Evolutionary conservation across 2,888 invertebrate genomes (phyloP).

Genomic region (Tiphia femorata): DNA sequence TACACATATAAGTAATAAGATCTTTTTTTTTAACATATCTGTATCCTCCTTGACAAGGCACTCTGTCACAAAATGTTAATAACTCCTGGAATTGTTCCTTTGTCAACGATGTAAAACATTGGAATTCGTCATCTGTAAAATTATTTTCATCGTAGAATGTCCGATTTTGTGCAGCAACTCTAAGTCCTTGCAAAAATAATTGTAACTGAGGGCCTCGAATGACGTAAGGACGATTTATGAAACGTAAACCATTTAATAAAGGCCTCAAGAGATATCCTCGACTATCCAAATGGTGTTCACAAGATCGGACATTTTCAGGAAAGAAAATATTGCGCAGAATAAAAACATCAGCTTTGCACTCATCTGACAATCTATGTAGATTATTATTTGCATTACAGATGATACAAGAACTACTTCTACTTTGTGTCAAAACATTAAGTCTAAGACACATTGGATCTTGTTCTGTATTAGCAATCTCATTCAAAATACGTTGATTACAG

Average conservation of each 20-base stretch:
- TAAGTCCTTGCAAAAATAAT: too few species aligned
- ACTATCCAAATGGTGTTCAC: conserved; percentile 28
- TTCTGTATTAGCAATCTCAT: conserved; percentile 19
- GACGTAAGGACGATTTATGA: too few species aligned
- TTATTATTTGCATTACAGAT: conserved; percentile 17
- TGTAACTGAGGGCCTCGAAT: too few species aligned
- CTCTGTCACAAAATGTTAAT: too few species aligned
- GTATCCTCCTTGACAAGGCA: conserved; percentile 13
- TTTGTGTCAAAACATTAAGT: conserved; percentile 28
- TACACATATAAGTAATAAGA: conserved; percentile 22
- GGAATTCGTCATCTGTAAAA: too few species aligned
- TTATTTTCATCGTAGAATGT: too few species aligned
- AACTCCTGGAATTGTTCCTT: too few species aligned
- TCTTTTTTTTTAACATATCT: conserved; percentile 22
- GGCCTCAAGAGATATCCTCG: conserved; percentile 10
- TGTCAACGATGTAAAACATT: too few species aligned
- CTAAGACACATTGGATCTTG: conserved; percentile 4
- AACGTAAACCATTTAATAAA: too few species aligned
- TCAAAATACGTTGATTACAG: conserved; percentile 26
- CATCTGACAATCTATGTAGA: conserved; percentile 18
- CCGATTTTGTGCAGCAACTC: too few species aligned
- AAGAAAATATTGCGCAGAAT: conserved; percentile 1
- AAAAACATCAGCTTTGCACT: conserved; percentile 5
- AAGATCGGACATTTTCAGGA: conserved; percentile 23
- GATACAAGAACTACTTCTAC: conserved; percentile 8